These are phyloP conservation scores for Piprites chloris DNA, from an alignment of 2,113 vertebrate genomes.

Conservation along the genomic window DNA sequence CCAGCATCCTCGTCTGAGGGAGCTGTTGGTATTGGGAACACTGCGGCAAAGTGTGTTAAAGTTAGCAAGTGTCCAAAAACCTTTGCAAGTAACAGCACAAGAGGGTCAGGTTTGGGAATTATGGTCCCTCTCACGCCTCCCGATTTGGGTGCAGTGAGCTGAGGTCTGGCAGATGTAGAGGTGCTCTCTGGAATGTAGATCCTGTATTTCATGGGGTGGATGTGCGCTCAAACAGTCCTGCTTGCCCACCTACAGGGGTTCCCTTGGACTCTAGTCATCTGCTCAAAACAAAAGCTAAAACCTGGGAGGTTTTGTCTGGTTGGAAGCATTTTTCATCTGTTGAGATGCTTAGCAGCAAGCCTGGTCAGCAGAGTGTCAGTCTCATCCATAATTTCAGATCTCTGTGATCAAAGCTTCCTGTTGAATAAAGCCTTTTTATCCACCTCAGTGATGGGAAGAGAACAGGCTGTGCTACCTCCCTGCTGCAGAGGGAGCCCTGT, in stretches of 20 bases:
- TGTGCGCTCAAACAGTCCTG: not conserved
- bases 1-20: rapidly evolving
- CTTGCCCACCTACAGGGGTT: not conserved
- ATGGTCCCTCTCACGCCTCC: not conserved
- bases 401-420: not conserved
- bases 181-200: not conserved
- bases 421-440: not conserved
- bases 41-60: not conserved
- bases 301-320: not conserved
- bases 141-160: rapidly evolving
- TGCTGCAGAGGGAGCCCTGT: not conserved
- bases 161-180: not conserved
- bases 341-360: not conserved
- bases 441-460: not conserved
- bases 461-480: not conserved
- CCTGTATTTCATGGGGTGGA: not conserved
- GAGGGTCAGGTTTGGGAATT: not conserved
- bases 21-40: not conserved
- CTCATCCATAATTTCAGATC: not conserved
- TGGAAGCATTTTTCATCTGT: not conserved
- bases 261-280: not conserved
- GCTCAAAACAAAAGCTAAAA: not conserved
- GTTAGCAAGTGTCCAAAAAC: not conserved
- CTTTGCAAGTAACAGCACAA: not conserved
- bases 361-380: not conserved